A percentile compares a stretch with the other conserved stretches of the same genome.
These are phyloP conservation scores for Elgonia sp. DNA, from an alignment of 2,888 invertebrate genomes.

Conservation along the genomic window DNA sequence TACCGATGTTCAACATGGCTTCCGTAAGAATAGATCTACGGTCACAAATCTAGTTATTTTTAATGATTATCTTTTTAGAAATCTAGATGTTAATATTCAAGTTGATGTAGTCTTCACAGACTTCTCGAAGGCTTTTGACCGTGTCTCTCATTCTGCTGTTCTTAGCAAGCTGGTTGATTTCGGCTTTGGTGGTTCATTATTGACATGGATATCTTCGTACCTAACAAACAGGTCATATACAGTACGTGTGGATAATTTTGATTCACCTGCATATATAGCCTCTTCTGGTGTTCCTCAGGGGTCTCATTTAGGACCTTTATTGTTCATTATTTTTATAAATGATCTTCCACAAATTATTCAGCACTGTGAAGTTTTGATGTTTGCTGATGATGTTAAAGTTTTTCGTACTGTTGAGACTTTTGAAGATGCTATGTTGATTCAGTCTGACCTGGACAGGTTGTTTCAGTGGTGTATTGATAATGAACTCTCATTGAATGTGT, in stretches of 20 bases:
- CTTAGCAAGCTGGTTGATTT: background rate
- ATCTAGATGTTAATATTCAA: background rate
- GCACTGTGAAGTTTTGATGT: conserved; percentile 6
- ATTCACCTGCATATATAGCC: background rate
- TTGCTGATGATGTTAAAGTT: conserved; percentile 35
- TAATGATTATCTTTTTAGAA: conserved; percentile 2
- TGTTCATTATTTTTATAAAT: conserved; percentile 47
- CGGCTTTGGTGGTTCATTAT: conserved; percentile 7
- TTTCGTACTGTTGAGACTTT: background rate
- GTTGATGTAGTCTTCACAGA: too few species aligned
- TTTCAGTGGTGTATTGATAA: conserved; percentile 4
- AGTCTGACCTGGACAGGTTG: conserved; percentile 22
- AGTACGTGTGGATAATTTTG: background rate
- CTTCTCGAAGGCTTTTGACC: too few species aligned
- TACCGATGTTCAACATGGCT: conserved; percentile 21
- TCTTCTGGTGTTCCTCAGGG: conserved; percentile 47
- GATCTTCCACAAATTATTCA: background rate
- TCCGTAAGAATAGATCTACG: background rate
- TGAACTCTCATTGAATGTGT: conserved; percentile 3
- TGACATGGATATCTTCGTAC: conserved; percentile 19
- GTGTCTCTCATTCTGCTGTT: conserved; percentile 4
- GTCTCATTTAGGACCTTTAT: conserved; percentile 27
- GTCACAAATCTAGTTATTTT: background rate
- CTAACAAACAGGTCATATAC: background rate
- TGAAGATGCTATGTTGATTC: background rate